phyloP scores from a whole-genome alignment of 2,888 invertebrate genomes.

The Drosophila tanythrix region DNA sequence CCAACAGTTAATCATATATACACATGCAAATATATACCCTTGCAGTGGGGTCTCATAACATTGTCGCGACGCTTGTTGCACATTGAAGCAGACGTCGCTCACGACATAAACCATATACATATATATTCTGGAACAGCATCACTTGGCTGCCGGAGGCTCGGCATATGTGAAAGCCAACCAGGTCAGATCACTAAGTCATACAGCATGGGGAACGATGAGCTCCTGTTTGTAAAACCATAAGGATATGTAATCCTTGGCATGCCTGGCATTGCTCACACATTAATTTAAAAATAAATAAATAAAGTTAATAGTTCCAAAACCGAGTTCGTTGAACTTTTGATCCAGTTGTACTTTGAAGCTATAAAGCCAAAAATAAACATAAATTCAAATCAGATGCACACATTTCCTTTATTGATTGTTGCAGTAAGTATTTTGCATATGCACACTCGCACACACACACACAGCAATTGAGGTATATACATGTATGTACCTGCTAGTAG shows the following conservation, averaged over 20 bases:
- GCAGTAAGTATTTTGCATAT: conserved; percentile 35
- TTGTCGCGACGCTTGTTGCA: neutral
- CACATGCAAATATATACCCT: neutral
- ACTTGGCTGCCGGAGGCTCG: neutral
- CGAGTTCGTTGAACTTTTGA: neutral
- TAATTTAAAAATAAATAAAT: rapidly evolving
- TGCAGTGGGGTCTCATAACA: neutral
- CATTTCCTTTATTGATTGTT: conserved; percentile 45
- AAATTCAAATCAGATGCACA: conserved; percentile 18
- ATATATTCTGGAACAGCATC: neutral
- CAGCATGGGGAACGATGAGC: neutral
- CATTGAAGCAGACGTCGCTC: too few species aligned
- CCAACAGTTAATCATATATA: neutral
- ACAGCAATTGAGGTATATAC: conserved; percentile 33
- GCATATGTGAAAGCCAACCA: neutral
- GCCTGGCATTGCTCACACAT: neutral
- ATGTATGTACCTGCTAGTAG: conserved; percentile 31
- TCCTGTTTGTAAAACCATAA: neutral
- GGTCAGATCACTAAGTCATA: too few species aligned
- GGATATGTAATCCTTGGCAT: neutral
- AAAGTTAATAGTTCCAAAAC: too few species aligned
- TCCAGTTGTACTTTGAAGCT: neutral
- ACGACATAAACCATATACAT: too few species aligned
- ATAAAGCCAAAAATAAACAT: conserved; percentile 3
- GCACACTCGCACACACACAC: conserved; percentile 1